Evolutionary conservation across 64 coral and sea anemone genomes (phyloP).

Genomic region (Orbicella faveolata): DNA sequence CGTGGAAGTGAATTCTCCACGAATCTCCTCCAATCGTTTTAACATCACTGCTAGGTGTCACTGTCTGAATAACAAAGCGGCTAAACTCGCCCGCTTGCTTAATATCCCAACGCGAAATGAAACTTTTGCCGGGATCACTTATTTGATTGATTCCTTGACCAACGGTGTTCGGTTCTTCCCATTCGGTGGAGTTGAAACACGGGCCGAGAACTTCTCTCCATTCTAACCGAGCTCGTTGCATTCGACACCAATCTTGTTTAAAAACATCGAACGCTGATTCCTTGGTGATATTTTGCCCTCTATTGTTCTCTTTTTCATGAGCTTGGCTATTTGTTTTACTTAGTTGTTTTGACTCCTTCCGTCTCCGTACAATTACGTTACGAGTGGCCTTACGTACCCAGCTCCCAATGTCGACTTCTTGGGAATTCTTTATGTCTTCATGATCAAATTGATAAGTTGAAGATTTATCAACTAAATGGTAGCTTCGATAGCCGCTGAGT

Average conservation of each 20-base stretch:
- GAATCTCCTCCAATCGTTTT: constrained; percentile 60
- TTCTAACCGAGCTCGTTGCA: constrained; percentile 48
- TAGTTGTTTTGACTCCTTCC: background rate
- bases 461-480: background rate
- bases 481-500: background rate
- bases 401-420: background rate
- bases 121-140: constrained; percentile 57
- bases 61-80: constrained; percentile 67
- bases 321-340: background rate
- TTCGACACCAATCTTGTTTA: constrained; percentile 71
- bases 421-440: background rate
- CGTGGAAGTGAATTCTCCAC: constrained; percentile 46
- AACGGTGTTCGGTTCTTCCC: constrained; percentile 1
- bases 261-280: constrained; percentile 12
- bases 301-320: background rate
- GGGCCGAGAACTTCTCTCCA: constrained; percentile 72
- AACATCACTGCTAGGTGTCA: constrained; percentile 18
- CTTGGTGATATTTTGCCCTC: background rate
- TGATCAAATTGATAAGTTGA: background rate
- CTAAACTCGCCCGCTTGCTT: constrained; percentile 62
- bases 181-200: constrained; percentile 55
- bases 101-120: constrained; percentile 54
- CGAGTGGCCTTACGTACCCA: background rate
- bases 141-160: background rate
- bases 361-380: background rate